Percentiles rank a stretch among this genome's conserved stretches.
Conservation (phyloP, 2,113 vertebrate species). For the Grus americana region DNA sequence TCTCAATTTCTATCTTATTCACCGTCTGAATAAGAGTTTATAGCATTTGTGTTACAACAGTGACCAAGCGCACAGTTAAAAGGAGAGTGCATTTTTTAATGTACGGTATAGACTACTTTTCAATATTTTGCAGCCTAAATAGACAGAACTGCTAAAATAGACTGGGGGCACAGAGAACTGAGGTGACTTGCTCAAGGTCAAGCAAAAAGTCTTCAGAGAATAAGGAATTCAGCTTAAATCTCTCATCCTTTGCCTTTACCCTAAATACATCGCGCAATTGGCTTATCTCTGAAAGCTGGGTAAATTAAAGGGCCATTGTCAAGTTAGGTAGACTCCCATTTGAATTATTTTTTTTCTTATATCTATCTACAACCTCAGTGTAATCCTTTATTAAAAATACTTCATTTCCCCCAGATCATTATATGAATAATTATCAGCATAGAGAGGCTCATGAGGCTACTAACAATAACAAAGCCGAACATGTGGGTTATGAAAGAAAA, state of each 20-base stretch:
- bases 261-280: neutral
- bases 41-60: neutral
- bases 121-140: neutral
- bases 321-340: neutral
- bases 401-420: neutral
- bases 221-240: neutral
- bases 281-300: neutral
- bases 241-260: neutral
- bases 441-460: neutral
- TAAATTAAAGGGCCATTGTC: neutral
- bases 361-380: neutral
- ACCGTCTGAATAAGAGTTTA: neutral
- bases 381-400: slow-evolving; percentile 25
- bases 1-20: neutral
- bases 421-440: neutral
- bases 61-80: neutral
- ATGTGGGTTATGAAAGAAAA: slow-evolving; percentile 21
- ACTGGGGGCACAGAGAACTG: neutral
- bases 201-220: neutral
- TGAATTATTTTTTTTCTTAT: neutral
- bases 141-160: neutral
- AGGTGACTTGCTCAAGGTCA: neutral
- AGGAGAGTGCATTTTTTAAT: neutral
- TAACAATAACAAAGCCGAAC: neutral
- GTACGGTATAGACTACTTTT: neutral